phyloP scores from a whole-genome alignment of 2,888 invertebrate species.

The Harpalus rufipes region DNA sequence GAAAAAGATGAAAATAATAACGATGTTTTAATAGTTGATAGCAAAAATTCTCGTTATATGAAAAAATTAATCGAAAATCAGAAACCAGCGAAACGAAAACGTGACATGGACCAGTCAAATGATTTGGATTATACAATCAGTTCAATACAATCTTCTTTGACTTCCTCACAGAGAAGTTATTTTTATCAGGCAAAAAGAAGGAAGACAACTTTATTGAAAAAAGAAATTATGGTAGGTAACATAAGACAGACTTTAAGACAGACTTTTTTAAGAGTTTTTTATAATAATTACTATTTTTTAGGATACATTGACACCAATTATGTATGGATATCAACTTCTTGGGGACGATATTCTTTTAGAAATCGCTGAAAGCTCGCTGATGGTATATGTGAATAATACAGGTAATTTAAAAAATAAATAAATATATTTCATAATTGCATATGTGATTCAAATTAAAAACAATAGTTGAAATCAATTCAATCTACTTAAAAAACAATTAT shows the following conservation, averaged over 20 bases:
- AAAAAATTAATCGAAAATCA: conserved; percentile 36
- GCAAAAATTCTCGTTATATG: conserved; percentile 20
- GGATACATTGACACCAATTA: conserved; percentile 22
- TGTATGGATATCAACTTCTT: conserved; percentile 33
- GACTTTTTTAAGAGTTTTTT: neutral
- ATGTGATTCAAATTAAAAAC: too few relatives aligned
- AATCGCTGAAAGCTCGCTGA: conserved; percentile 15
- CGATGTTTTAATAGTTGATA: conserved; percentile 19
- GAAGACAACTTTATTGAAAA: conserved; percentile 5
- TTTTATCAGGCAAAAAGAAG: conserved; percentile 10
- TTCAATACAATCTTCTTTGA: neutral
- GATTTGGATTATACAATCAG: conserved; percentile 10
- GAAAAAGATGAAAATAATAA: conserved; percentile 35
- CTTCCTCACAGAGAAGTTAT: neutral
- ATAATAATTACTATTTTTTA: neutral
- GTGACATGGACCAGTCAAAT: neutral
- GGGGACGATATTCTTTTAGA: conserved; percentile 27
- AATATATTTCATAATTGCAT: too few relatives aligned
- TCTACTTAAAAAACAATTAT: too few relatives aligned
- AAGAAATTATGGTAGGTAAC: conserved; percentile 4
- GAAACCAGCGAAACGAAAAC: conserved; percentile 14
- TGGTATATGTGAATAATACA: conserved; percentile 1
- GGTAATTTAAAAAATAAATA: neutral
- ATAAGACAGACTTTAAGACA: neutral
- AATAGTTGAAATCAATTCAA: too few relatives aligned